phyloP scores from a whole-genome alignment of 2,797 vertebrate species.

The Malurus splendens region DNA sequence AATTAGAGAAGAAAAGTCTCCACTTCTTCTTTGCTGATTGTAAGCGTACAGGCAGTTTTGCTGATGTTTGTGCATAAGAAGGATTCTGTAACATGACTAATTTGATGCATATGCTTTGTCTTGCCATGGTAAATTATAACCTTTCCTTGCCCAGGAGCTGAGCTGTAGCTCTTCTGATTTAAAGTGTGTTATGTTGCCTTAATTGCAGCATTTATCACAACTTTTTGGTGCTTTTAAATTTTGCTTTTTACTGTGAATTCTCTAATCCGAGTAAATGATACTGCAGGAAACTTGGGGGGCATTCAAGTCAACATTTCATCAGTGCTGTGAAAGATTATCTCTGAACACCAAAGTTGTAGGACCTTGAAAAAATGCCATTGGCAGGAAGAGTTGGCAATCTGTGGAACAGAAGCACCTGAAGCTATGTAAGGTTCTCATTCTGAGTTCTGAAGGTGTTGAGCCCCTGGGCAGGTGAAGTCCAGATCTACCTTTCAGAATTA shows the following conservation, averaged over 20 bases:
- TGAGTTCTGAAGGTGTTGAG: not conserved
- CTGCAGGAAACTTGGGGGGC: not conserved
- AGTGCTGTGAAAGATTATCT: not conserved
- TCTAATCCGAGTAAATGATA: not conserved
- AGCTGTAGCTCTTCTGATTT: not conserved
- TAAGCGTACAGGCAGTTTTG: not conserved
- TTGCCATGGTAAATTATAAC: not conserved
- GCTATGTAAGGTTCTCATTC: not conserved
- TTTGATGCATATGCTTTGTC: not conserved
- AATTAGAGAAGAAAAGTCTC: not conserved
- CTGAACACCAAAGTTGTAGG: not conserved
- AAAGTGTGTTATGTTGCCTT: not conserved
- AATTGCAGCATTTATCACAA: not conserved
- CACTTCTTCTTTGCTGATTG: not conserved
- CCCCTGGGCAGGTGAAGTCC: not conserved
- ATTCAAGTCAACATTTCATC: not conserved
- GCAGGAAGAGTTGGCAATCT: not conserved
- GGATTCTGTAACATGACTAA: not conserved
- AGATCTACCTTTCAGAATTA: not conserved
- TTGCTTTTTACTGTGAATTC: not conserved
- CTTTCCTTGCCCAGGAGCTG: not conserved
- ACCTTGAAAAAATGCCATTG: not conserved
- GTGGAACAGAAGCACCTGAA: not conserved
- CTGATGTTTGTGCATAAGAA: not conserved
- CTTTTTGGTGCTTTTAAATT: not conserved